phyloP scores from a whole-genome alignment of 1,140 invertebrate species.

The Pseudobourletiella spinata region DNA sequence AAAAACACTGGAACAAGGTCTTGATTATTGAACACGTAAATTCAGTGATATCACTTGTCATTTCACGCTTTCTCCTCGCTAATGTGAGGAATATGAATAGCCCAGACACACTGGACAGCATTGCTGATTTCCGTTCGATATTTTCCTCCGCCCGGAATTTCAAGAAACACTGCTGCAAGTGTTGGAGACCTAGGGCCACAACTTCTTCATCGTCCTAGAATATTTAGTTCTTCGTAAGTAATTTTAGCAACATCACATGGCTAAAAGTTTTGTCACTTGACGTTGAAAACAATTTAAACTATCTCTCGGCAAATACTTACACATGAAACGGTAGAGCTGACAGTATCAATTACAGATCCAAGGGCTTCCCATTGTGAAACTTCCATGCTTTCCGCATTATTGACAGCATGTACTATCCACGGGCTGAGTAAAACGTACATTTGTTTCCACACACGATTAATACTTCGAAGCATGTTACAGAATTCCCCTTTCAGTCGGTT shows the following conservation, averaged over 20 bases:
- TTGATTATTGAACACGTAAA: slow-evolving; percentile 22
- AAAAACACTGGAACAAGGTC: slow-evolving; percentile 20
- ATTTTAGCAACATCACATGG: too few species aligned
- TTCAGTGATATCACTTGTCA: slow-evolving; percentile 7
- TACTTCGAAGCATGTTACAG: slow-evolving; percentile 10
- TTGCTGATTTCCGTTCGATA: slow-evolving; percentile 25
- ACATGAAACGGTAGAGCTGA: slow-evolving; percentile 20
- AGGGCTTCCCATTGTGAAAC: slow-evolving; percentile 27
- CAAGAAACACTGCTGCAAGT: slow-evolving; percentile 15
- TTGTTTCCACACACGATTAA: slow-evolving; percentile 15
- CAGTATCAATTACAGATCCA: slow-evolving; percentile 18
- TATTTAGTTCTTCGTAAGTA: too few species aligned
- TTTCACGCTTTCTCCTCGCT: neutral
- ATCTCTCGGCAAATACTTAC: too few species aligned
- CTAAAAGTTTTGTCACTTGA: too few species aligned
- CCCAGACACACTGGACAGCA: slow-evolving; percentile 26
- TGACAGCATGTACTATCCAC: slow-evolving; percentile 20
- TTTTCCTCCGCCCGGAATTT: slow-evolving; percentile 17
- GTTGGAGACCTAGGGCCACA: slow-evolving; percentile 14
- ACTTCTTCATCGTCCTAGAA: slow-evolving; percentile 26
- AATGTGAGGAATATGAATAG: slow-evolving; percentile 26
- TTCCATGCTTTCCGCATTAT: slow-evolving; percentile 13
- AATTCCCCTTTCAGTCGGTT: slow-evolving; percentile 24
- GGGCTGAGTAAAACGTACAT: slow-evolving; percentile 21
- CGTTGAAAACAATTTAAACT: too few species aligned